These are phyloP conservation scores for Diarsia brunnea DNA, from an alignment of 2,888 invertebrate genomes.

Conservation along the genomic window DNA sequence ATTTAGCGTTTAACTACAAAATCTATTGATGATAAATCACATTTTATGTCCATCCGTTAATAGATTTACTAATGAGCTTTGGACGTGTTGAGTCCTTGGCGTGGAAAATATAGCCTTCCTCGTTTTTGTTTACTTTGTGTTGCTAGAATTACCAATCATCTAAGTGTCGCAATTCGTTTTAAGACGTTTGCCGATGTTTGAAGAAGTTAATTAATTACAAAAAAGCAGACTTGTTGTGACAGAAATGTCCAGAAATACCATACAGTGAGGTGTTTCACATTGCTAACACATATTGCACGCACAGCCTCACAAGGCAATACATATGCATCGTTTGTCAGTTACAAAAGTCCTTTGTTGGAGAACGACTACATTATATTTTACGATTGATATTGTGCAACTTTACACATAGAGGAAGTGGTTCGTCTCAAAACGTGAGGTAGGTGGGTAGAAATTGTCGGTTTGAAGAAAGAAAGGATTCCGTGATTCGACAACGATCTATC, in stretches of 20 bases:
- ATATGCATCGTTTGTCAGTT: constrained; percentile 47
- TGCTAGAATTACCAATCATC: neutral
- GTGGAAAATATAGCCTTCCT: constrained; percentile 4
- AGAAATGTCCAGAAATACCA: constrained; percentile 17
- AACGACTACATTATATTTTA: constrained; percentile 70
- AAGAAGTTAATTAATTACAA: neutral
- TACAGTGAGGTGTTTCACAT: neutral
- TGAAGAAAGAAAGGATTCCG: constrained; percentile 76
- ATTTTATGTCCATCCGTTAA: constrained; percentile 31
- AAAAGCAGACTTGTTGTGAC: neutral
- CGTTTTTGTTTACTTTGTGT: constrained; percentile 3
- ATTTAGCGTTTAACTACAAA: constrained; percentile 24
- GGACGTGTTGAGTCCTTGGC: constrained; percentile 18
- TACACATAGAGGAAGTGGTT: constrained; percentile 56
- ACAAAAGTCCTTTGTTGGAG: constrained; percentile 71
- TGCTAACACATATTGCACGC: constrained; percentile 46
- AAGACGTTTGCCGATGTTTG: neutral
- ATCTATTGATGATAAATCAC: constrained; percentile 33
- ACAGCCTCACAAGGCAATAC: constrained; percentile 38
- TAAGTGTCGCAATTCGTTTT: neutral
- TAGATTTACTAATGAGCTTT: constrained; percentile 37
- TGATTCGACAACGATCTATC: constrained; percentile 78
- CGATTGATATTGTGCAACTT: constrained; percentile 70
- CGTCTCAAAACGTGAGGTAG: constrained; percentile 70
- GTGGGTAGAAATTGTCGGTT: constrained; percentile 69